phyloP scores from a whole-genome alignment of 2,888 invertebrate species.

The Alsophila aescularia region DNA sequence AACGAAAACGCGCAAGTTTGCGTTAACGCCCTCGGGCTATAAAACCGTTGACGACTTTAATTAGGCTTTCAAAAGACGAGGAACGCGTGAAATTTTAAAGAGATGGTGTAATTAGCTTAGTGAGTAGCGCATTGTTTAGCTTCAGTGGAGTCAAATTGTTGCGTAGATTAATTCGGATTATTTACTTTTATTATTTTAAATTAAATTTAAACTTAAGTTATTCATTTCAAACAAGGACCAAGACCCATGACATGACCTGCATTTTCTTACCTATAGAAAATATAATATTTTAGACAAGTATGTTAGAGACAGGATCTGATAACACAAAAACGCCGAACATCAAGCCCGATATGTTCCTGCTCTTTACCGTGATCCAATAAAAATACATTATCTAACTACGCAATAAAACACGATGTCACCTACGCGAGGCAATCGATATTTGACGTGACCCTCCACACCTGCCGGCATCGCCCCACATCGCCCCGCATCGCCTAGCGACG shows the following conservation, averaged over 20 bases:
- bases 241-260: too few species aligned
- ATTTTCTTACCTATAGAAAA: too few species aligned
- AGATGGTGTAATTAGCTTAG: slow-evolving; percentile 33
- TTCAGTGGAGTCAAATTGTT: slow-evolving; percentile 18
- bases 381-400: slow-evolving; percentile 12
- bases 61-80: slow-evolving; percentile 41
- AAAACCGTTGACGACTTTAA: slow-evolving; percentile 44
- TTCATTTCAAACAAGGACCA: too few species aligned
- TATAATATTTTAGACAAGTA: too few species aligned
- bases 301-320: too few species aligned
- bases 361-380: neutral
- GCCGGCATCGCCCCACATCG: slow-evolving; percentile 27
- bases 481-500: slow-evolving; percentile 38
- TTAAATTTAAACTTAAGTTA: too few species aligned
- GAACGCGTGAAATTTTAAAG: slow-evolving; percentile 40
- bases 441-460: slow-evolving; percentile 38
- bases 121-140: slow-evolving; percentile 29
- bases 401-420: slow-evolving; percentile 18
- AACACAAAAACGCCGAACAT: neutral
- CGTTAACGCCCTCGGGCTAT: slow-evolving; percentile 50
- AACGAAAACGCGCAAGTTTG: slow-evolving; percentile 51
- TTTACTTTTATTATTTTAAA: neutral
- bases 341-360: neutral
- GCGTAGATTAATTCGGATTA: slow-evolving; percentile 1
- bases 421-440: slow-evolving; percentile 34